Percentiles rank a stretch among this genome's conserved stretches.
Evolutionary conservation across 2,888 invertebrate species (phyloP).

Genomic region (Rhingia campestris): DNA sequence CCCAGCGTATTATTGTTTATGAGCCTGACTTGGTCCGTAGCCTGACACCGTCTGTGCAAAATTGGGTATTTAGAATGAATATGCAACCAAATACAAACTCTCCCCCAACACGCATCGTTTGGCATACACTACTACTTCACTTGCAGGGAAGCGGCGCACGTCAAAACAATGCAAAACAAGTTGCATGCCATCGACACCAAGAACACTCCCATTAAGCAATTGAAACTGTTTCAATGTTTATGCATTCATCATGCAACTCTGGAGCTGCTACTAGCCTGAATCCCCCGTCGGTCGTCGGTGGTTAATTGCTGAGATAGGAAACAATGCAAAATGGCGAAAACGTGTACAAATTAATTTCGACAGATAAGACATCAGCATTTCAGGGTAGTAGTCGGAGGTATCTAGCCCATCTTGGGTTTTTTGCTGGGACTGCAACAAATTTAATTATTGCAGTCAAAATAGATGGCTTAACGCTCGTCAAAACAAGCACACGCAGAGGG

Average conservation of each 20-base stretch:
- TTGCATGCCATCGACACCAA: conserved; percentile 55
- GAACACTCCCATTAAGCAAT: conserved; percentile 60
- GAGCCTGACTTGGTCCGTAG: conserved; percentile 29
- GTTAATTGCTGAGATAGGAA: conserved; percentile 25
- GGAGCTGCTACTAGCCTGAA: neutral
- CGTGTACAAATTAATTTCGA: conserved; percentile 49
- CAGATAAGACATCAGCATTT: conserved; percentile 49
- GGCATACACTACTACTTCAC: conserved; percentile 3
- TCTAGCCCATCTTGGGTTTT: conserved; percentile 22
- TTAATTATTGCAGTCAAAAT: conserved; percentile 33
- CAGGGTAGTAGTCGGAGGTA: conserved; percentile 13
- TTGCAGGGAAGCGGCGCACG: conserved; percentile 27
- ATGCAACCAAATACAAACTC: neutral
- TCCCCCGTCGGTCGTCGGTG: neutral
- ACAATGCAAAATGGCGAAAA: conserved; percentile 41
- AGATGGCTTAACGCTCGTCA: conserved; percentile 12
- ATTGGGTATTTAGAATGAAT: conserved; percentile 34
- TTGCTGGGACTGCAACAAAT: conserved; percentile 1
- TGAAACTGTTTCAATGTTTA: conserved; percentile 57
- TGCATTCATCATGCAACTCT: conserved; percentile 45
- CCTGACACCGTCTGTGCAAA: conserved; percentile 24
- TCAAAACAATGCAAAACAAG: conserved; percentile 27
- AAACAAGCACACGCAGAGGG: conserved; percentile 2
- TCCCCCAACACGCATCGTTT: conserved; percentile 18
- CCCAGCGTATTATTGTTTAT: conserved; percentile 16